These are phyloP conservation scores for Cosmopolites sordidus DNA, from an alignment of 2,888 invertebrate species.

Conservation along the genomic window DNA sequence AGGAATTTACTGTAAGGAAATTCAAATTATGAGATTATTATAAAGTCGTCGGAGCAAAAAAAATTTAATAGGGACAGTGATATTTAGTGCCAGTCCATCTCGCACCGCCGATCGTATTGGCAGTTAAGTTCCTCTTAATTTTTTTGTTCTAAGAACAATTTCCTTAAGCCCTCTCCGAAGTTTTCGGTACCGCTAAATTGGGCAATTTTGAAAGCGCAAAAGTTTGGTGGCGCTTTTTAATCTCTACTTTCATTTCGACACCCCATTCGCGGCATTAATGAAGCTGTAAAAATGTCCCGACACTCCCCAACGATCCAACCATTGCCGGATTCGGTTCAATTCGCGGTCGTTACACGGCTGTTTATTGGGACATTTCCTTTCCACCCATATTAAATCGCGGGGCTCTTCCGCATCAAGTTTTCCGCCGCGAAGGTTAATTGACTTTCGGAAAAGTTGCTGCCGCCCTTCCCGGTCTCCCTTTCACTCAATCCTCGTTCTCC, in stretches of 20 bases:
- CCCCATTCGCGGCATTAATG: slow-evolving; percentile 49
- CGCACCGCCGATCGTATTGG: slow-evolving; percentile 4
- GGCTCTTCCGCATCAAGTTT: slow-evolving; percentile 15
- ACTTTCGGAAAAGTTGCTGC: slow-evolving; percentile 16
- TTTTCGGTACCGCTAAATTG: slow-evolving; percentile 4
- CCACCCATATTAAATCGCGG: slow-evolving; percentile 16
- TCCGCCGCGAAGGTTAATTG: slow-evolving; percentile 17
- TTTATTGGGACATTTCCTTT: slow-evolving; percentile 16
- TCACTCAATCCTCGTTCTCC: not conserved
- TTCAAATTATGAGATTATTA: too few species aligned
- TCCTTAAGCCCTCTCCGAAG: slow-evolving; percentile 25
- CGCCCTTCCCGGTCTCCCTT: slow-evolving; percentile 7
- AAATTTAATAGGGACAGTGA: too few species aligned
- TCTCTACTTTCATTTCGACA: slow-evolving; percentile 49
- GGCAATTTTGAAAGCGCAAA: slow-evolving; percentile 32
- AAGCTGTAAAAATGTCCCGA: slow-evolving; percentile 47
- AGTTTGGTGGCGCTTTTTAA: slow-evolving; percentile 45
- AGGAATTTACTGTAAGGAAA: too few species aligned
- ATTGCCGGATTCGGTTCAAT: slow-evolving; percentile 7
- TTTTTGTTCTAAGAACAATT: slow-evolving; percentile 2
- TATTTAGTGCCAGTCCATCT: too few species aligned
- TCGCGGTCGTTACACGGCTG: slow-evolving; percentile 19
- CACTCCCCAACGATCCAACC: slow-evolving; percentile 2
- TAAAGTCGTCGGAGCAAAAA: too few species aligned
- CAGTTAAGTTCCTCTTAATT: slow-evolving; percentile 4